These are phyloP conservation scores for Papilio elwesi DNA, from an alignment of 2,888 invertebrate species.

Conservation along the genomic window DNA sequence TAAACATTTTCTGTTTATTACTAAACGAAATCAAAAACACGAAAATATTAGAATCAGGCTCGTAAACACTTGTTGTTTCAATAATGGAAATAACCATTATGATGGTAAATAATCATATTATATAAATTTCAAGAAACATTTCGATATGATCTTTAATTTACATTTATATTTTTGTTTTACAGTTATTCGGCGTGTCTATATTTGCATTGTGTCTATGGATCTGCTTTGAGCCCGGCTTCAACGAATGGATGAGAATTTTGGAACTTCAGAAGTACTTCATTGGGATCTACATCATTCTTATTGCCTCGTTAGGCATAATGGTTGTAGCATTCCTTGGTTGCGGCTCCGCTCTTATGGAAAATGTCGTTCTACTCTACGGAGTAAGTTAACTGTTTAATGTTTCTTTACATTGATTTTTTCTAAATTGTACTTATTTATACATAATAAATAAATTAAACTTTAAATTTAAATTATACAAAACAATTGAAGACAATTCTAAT, in stretches of 20 bases:
- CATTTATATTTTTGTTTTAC: slow-evolving; percentile 55
- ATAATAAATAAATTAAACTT: too few species aligned
- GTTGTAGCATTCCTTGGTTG: slow-evolving; percentile 92
- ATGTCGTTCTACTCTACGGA: slow-evolving; percentile 85
- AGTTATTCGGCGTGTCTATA: slow-evolving; percentile 91
- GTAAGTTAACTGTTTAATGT: slow-evolving; percentile 83
- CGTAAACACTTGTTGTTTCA: too few species aligned
- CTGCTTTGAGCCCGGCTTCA: slow-evolving; percentile 91
- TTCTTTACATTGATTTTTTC: slow-evolving; percentile 37
- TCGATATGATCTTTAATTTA: not conserved
- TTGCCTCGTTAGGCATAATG: slow-evolving; percentile 88
- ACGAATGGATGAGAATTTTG: slow-evolving; percentile 91
- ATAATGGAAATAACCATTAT: too few species aligned
- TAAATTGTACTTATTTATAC: not conserved
- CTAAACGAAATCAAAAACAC: too few species aligned
- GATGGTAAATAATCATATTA: too few species aligned
- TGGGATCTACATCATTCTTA: slow-evolving; percentile 92
- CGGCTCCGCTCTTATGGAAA: slow-evolving; percentile 92
- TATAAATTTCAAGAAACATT: too few species aligned
- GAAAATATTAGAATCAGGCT: too few species aligned
- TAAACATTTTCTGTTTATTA: too few species aligned
- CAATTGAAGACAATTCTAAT: not conserved
- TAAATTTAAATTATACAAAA: too few species aligned
- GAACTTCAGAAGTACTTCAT: slow-evolving; percentile 91
- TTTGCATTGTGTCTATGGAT: slow-evolving; percentile 93